A percentile compares a stretch with the other conserved stretches of the same genome.
These are phyloP conservation scores for Cantharis nigra DNA, from an alignment of 2,888 invertebrate species.

Conservation along the genomic window DNA sequence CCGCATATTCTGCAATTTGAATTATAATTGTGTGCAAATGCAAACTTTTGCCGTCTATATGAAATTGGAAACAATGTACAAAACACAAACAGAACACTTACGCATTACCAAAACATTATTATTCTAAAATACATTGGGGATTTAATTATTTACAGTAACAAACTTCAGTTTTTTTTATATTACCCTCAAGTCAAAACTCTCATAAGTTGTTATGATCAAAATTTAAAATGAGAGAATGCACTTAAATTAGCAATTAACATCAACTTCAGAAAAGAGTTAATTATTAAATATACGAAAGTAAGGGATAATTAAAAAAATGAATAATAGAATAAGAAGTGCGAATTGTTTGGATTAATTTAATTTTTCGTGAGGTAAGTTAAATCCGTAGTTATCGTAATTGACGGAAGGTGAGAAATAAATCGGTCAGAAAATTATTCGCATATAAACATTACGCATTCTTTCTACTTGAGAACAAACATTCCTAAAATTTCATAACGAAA, in stretches of 20 bases:
- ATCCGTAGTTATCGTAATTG: neutral
- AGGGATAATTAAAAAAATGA: neutral
- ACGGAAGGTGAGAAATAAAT: conserved; percentile 8
- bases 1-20: conserved; percentile 45
- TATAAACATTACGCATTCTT: conserved; percentile 13
- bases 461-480: conserved; percentile 9
- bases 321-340: neutral
- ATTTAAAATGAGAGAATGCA: neutral
- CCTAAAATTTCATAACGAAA: conserved; percentile 9
- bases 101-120: conserved; percentile 20
- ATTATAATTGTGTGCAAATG: conserved; percentile 46
- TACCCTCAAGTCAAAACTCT: neutral
- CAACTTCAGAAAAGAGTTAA: neutral
- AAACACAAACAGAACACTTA: conserved; percentile 32
- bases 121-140: neutral
- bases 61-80: conserved; percentile 40
- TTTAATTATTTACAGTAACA: neutral
- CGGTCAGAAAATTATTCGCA: conserved; percentile 6
- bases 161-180: neutral
- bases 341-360: neutral
- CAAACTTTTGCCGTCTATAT: conserved; percentile 42
- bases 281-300: neutral
- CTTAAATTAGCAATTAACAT: neutral
- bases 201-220: neutral
- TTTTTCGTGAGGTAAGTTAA: neutral